Evolutionary conservation across 2,113 vertebrate genomes (phyloP), one percentile per base, ranked within the genome.

Genomic region (Thinocorus orbignyianus): DNA sequence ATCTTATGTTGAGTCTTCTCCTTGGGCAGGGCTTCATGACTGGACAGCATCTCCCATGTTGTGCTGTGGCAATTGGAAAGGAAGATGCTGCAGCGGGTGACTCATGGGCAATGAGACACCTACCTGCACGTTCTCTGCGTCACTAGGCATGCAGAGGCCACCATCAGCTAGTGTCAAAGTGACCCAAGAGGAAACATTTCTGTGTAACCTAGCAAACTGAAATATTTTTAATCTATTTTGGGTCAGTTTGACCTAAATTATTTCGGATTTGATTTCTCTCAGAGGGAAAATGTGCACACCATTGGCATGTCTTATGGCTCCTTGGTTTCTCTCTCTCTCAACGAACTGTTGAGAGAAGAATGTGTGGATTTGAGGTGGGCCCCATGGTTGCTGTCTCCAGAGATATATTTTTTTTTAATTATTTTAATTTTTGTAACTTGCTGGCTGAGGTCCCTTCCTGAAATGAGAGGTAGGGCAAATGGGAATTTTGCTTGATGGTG

Each of bases 161-260:
- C 74, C 25, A 19, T 30, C 55, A 39, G 39, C 69, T 86, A 64
- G 33, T 91, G 92, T 92, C 90, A 69, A 9, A 92, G 39, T 81
- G 86, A 92, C 80, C 92, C 65, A 58, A 74, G 37, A 86, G 39
- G 57, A 93, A 88, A 86, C 16, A 13, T 10, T 76, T 61, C 9
- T 68, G 13, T 85, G 66, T 88, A 76, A 65, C 87, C 37, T 77
- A 72, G 61, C 54, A 81, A 81, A 61, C 33, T 33, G 60, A 86
- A 94, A 69, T 90, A 73, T 16, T 82, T 86, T 86, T 46, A 6
- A 64, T 80, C 44, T 84, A 8, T 93, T 93, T 66, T 51, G 77
- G 62, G 92, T 90, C 95, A 92, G 28, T 92, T 86, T 86, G 83
- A 89, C 95, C 82, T 73, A 23, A 88, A 80, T 86, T 44, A n/a